Conservation (phyloP, 2,113 vertebrate species). For the Podocnemis expansa region DNA sequence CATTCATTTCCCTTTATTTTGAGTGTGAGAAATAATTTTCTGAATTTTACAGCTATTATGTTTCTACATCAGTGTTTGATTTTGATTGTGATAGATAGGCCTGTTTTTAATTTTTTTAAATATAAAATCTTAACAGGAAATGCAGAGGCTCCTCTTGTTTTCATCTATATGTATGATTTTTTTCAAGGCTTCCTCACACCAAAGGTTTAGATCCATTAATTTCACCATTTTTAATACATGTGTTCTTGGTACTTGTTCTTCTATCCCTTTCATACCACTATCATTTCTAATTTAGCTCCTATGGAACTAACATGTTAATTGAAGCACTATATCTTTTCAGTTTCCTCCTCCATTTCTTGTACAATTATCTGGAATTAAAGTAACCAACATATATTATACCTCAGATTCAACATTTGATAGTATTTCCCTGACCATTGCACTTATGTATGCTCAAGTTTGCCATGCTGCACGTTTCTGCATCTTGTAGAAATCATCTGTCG, state of each 20-base stretch:
- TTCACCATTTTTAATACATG: not conserved
- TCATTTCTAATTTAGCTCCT: not conserved
- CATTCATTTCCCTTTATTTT: not conserved
- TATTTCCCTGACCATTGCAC: not conserved
- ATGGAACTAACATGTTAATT: not conserved
- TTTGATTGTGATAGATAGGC: not conserved
- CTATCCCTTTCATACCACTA: not conserved
- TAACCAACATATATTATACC: accelerated
- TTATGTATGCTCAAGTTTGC: not conserved
- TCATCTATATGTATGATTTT: not conserved
- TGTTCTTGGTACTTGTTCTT: accelerated
- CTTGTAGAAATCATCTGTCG: not conserved
- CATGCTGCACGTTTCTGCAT: not conserved
- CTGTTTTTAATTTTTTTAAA: not conserved
- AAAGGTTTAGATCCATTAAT: not conserved
- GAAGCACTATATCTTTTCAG: not conserved
- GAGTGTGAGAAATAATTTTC: not conserved
- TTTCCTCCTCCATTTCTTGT: not conserved
- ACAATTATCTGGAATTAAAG: not conserved
- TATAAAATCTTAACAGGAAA: not conserved
- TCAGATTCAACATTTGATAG: not conserved
- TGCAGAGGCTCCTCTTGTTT: not conserved
- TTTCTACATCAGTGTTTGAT: not conserved
- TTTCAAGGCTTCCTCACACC: not conserved
- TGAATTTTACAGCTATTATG: not conserved